Conservation (phyloP, 2,113 vertebrate species). For the Lutjanus erythropterus region DNA sequence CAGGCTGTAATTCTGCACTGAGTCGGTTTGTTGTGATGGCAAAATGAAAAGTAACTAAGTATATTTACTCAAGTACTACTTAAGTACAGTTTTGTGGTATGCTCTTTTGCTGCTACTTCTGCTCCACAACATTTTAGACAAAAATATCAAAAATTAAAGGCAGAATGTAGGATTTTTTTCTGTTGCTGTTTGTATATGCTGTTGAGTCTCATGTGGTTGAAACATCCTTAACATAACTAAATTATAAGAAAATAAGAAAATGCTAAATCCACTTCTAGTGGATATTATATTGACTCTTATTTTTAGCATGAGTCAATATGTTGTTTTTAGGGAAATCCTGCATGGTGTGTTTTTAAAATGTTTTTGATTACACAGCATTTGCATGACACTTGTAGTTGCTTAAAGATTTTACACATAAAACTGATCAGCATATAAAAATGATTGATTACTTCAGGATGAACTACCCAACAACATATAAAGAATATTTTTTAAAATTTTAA, state of each 20-base stretch:
- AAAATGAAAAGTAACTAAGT: background rate
- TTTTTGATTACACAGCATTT: background rate
- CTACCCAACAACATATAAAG: background rate
- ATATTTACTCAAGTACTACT: background rate
- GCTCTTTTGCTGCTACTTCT: background rate
- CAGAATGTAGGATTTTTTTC: too few relatives aligned
- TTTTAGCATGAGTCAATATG: too few relatives aligned
- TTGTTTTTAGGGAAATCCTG: too few relatives aligned
- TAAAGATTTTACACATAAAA: background rate
- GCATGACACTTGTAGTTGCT: background rate
- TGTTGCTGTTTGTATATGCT: too few relatives aligned
- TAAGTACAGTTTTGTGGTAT: background rate
- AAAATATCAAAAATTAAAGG: background rate
- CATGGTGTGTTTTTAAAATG: too few relatives aligned
- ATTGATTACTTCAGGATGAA: background rate
- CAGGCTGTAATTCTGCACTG: conserved; percentile 16
- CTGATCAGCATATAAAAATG: background rate
- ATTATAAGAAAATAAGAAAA: too few relatives aligned
- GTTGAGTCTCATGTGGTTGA: too few relatives aligned
- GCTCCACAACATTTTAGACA: background rate
- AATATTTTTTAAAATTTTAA: too few relatives aligned
- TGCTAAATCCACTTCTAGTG: too few relatives aligned
- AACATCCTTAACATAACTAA: too few relatives aligned
- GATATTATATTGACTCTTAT: too few relatives aligned
- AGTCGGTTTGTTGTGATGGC: background rate